Base-by-base conservation (phyloP, 1,140 invertebrate genomes). In the roundworm (Caenorhabditis elegans) region DNA sequence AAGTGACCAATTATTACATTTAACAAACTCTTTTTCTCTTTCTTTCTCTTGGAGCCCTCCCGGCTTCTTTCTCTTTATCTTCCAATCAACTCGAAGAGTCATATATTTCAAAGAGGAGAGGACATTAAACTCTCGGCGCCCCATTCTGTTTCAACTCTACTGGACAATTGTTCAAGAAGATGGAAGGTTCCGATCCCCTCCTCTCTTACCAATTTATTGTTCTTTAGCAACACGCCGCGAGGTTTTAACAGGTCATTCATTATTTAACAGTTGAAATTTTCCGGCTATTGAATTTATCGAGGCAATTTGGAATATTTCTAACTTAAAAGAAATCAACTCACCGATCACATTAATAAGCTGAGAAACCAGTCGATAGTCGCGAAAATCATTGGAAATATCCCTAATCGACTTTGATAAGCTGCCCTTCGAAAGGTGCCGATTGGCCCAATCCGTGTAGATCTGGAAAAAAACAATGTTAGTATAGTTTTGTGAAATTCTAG, bases 1-100 rank as follows among this genome's bases (percentile, higher is more conserved):
- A 70, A 39, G 34, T 70, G 60, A 70, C 60, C 60, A 70, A 70
- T 70, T 70, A 70, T 70, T 70, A 70, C 60, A 70, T 70, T 70
- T 39, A 70, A 70, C 60, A 34, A 70, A 70, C 60, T 13, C 60
- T 60, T 15, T 0, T 48, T 48, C 11, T n/a, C 19, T 48, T 48
- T 48, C 17, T n/a, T 19, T n/a, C 17, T n/a, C 11, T 5, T 15
- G 26, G 28, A 70, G 60, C 60, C 60, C 60, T 70, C 60, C 60
- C 60, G 60, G 34, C 34, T 8, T 43, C 46, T 24, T 60, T 70
- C 60, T 70, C 60, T 70, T 70, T 70, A 70, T 70, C 60, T 60
- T 34, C 60, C 28, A 70, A 70, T 70, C 60, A 70, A 34, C 28
- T 70, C 60, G n/a, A 70, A n/a, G 15, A 70, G 24, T 70, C 60